Conservation (phyloP, 2,888 invertebrate species). For the Drosophila anomalipes region DNA sequence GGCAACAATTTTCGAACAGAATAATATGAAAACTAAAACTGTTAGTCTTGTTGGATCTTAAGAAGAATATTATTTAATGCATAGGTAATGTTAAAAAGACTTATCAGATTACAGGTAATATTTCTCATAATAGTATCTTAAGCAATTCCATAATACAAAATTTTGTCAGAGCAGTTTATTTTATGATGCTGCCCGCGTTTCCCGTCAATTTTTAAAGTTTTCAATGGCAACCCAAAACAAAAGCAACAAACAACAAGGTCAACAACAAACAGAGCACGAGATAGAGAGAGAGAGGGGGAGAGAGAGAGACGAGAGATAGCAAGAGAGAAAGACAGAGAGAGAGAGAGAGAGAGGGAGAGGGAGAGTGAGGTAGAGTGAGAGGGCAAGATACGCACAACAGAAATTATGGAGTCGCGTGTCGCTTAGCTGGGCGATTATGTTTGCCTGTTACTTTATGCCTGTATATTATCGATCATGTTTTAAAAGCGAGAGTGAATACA, state of each 20-base stretch:
- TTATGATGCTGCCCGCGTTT: conserved; percentile 25
- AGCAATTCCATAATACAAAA: neutral
- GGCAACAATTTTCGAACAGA: neutral
- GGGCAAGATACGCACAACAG: conserved; percentile 27
- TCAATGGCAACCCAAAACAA: conserved; percentile 39
- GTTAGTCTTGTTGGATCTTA: neutral
- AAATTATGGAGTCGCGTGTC: conserved; percentile 38
- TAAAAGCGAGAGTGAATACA: conserved; percentile 81
- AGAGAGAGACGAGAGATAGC: neutral
- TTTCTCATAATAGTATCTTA: neutral
- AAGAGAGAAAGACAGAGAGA: neutral
- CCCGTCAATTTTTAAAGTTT: conserved; percentile 61
- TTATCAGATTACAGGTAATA: neutral
- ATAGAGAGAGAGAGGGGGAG: neutral
- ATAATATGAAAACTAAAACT: neutral
- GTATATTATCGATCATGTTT: conserved; percentile 83
- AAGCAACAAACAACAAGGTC: conserved; percentile 41
- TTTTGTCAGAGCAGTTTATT: neutral
- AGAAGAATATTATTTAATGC: neutral
- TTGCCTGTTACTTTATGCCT: conserved; percentile 75
- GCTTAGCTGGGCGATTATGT: conserved; percentile 53
- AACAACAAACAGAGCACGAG: conserved; percentile 7
- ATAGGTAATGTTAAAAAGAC: neutral
- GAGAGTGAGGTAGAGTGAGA: neutral
- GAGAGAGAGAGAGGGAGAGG: neutral